Conservation (phyloP, 1,140 invertebrate species). For the Drosophila saltans region DNA sequence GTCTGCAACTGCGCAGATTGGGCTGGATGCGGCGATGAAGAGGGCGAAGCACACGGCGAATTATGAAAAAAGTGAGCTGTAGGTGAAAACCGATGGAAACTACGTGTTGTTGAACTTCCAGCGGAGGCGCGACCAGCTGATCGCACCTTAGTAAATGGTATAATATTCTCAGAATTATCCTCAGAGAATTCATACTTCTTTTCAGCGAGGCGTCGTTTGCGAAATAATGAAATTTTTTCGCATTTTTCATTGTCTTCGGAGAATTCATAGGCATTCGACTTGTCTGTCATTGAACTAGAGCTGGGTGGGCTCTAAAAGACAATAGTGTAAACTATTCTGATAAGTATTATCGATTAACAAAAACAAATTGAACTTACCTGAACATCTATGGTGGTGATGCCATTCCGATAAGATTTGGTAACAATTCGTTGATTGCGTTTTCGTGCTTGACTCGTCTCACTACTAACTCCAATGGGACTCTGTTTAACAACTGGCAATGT, state of each 20-base stretch:
- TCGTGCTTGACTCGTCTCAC: constrained; percentile 58
- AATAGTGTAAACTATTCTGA: not conserved
- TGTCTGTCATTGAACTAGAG: constrained; percentile 66
- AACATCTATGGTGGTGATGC: constrained; percentile 76
- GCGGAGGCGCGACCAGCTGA: constrained; percentile 53
- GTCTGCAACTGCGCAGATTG: constrained; percentile 63
- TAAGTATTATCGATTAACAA: not conserved
- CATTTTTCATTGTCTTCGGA: constrained; percentile 92
- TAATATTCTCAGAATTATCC: constrained; percentile 92
- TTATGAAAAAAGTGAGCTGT: constrained; percentile 75
- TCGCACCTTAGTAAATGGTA: constrained; percentile 87
- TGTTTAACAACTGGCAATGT: constrained; percentile 48
- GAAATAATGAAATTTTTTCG: constrained; percentile 91
- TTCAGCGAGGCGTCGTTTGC: constrained; percentile 92
- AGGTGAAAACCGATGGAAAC: constrained; percentile 58
- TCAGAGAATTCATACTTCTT: constrained; percentile 96
- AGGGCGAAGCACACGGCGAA: constrained; percentile 78
- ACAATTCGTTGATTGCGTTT: constrained; percentile 76
- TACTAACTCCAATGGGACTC: constrained; percentile 33
- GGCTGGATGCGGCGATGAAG: constrained; percentile 73
- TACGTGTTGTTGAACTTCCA: constrained; percentile 52
- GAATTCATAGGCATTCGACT: constrained; percentile 91
- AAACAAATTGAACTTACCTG: constrained; percentile 36
- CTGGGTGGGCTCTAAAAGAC: constrained; percentile 41
- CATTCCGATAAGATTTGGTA: constrained; percentile 77